Evolutionary conservation across 1,140 invertebrate genomes (phyloP).

Genomic region (Macrosteles quadrilineatus): DNA sequence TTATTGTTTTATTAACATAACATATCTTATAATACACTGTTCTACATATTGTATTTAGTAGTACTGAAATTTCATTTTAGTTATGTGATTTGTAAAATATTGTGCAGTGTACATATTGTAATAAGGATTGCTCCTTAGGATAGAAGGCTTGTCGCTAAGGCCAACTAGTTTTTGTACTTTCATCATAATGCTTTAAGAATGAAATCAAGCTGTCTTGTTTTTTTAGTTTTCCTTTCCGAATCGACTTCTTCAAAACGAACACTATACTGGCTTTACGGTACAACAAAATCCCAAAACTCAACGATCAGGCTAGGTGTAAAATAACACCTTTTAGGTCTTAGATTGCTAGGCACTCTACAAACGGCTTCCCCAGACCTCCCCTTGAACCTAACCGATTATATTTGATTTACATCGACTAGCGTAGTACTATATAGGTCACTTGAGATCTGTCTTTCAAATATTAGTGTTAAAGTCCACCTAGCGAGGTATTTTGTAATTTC

Average conservation of each 20-base stretch:
- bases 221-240: not conserved
- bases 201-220: slow-evolving; percentile 1
- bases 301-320: not conserved
- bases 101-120: slow-evolving; percentile 25
- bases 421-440: no score
- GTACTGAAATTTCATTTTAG: not conserved
- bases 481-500: no score
- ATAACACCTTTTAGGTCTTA: not conserved
- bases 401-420: no score
- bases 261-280: not conserved
- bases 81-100: slow-evolving; percentile 18
- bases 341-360: not conserved
- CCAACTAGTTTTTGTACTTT: slow-evolving; percentile 23
- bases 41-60: slow-evolving; percentile 18
- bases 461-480: no score
- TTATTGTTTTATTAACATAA: slow-evolving; percentile 18
- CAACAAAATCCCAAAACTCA: not conserved
- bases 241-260: no score
- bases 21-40: slow-evolving; percentile 24
- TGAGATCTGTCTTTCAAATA: no score
- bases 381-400: no score
- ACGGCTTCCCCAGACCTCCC: no score
- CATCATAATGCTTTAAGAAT: slow-evolving; percentile 8
- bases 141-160: slow-evolving; percentile 20
- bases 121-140: slow-evolving; percentile 15